phyloP scores from a whole-genome alignment of 2,888 invertebrate species.

The Tinea trinotella region DNA sequence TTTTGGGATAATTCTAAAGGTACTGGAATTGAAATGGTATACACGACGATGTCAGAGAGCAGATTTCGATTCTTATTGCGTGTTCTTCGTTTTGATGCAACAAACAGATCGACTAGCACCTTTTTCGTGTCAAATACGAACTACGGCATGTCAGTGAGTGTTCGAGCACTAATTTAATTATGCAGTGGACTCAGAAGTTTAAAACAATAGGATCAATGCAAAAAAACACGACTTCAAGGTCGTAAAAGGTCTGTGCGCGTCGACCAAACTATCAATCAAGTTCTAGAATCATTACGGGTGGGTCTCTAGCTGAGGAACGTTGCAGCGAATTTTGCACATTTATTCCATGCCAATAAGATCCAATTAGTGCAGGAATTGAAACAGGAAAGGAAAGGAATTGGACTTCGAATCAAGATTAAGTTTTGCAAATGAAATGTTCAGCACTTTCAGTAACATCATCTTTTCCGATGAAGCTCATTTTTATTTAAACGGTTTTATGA shows the following conservation, averaged over 20 bases:
- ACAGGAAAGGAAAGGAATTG: too few relatives aligned
- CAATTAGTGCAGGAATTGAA: conserved; percentile 21
- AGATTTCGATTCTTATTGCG: too few relatives aligned
- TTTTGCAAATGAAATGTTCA: conserved; percentile 22
- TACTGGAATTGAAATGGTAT: too few relatives aligned
- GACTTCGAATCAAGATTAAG: conserved; percentile 19
- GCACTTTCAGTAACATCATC: conserved; percentile 21
- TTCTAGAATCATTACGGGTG: conserved; percentile 13
- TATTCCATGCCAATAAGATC: conserved; percentile 23
- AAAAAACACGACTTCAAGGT: conserved; percentile 20
- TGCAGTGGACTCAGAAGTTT: conserved; percentile 19
- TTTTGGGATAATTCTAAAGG: too few relatives aligned
- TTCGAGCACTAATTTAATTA: conserved; percentile 20
- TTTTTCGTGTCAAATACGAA: conserved; percentile 10
- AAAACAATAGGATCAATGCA: conserved; percentile 20
- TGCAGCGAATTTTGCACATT: conserved; percentile 20
- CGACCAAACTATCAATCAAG: conserved; percentile 19
- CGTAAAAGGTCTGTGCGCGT: conserved; percentile 19
- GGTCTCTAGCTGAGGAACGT: conserved; percentile 15
- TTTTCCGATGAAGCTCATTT: conserved; percentile 21
- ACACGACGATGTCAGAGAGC: too few relatives aligned
- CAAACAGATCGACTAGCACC: neutral
- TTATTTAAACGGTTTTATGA: conserved; percentile 18
- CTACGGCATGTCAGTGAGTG: conserved; percentile 18
- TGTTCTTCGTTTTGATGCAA: too few relatives aligned